Conservation (phyloP, 1,140 invertebrate species). For the Tetraneura akinire region DNA sequence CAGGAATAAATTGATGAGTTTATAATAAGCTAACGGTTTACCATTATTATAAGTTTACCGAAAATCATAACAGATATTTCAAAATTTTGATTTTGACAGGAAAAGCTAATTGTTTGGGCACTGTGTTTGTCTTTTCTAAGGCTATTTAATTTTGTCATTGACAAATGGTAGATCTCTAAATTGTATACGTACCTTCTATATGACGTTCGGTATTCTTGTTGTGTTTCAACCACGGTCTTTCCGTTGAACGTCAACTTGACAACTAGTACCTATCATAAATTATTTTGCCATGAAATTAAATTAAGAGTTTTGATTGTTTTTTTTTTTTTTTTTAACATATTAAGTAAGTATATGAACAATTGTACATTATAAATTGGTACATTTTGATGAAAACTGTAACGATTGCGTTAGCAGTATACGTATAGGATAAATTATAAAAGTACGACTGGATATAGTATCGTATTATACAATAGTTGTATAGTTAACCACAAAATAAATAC, state of each 20-base stretch:
- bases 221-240: too few species aligned
- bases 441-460: too few species aligned
- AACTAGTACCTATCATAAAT: too few species aligned
- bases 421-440: too few species aligned
- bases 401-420: too few species aligned
- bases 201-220: too few species aligned
- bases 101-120: background rate
- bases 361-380: background rate
- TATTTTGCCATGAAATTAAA: too few species aligned
- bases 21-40: background rate
- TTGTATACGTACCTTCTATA: background rate
- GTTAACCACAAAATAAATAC: too few species aligned
- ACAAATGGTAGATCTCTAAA: background rate
- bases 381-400: background rate
- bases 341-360: background rate
- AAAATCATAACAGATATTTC: background rate
- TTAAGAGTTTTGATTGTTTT: too few species aligned
- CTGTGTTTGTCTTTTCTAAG: background rate
- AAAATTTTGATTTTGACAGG: background rate
- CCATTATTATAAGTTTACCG: background rate
- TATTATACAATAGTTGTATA: too few species aligned
- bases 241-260: too few species aligned
- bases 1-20: background rate
- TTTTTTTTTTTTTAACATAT: too few species aligned
- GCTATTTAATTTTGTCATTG: background rate